Percentiles rank a stretch among this genome's conserved stretches.
These are phyloP conservation scores for Acanthis flammea DNA, from an alignment of 2,797 vertebrate species.

Conservation along the genomic window DNA sequence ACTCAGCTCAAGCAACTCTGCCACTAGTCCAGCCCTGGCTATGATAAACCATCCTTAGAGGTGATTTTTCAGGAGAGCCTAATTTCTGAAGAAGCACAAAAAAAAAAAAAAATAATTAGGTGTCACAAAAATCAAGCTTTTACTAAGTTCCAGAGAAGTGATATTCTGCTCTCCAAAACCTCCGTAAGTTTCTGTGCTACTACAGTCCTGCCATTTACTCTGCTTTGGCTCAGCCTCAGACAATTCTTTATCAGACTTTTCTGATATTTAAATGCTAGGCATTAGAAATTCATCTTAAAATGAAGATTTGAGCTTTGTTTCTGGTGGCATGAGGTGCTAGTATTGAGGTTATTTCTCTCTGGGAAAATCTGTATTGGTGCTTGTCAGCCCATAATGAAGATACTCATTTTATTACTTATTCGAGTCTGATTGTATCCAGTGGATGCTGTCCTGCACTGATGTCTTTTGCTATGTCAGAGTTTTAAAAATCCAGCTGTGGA, in stretches of 20 bases:
- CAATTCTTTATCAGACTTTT: background rate
- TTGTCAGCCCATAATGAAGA: background rate
- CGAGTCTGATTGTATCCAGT: background rate
- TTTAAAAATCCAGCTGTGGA: background rate
- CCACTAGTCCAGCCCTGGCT: background rate
- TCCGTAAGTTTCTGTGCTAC: background rate
- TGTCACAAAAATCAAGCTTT: background rate
- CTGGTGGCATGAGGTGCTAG: background rate
- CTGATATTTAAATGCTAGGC: background rate
- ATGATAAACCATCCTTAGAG: background rate
- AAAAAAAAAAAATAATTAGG: background rate
- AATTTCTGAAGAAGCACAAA: background rate
- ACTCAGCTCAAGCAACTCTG: background rate
- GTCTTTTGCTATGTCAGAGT: background rate
- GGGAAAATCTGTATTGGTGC: background rate
- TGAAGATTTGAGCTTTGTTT: background rate
- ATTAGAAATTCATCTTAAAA: constrained; percentile 2
- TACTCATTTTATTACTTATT: background rate
- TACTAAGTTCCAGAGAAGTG: background rate
- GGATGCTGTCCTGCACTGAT: constrained; percentile 13
- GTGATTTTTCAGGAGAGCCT: background rate
- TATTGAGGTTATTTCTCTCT: background rate
- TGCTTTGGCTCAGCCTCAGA: background rate
- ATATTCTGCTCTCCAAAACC: background rate
- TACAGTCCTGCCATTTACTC: background rate